Conservation (phyloP, 92 coral and sea anemone genomes). For the Siderastrea siderea region DNA sequence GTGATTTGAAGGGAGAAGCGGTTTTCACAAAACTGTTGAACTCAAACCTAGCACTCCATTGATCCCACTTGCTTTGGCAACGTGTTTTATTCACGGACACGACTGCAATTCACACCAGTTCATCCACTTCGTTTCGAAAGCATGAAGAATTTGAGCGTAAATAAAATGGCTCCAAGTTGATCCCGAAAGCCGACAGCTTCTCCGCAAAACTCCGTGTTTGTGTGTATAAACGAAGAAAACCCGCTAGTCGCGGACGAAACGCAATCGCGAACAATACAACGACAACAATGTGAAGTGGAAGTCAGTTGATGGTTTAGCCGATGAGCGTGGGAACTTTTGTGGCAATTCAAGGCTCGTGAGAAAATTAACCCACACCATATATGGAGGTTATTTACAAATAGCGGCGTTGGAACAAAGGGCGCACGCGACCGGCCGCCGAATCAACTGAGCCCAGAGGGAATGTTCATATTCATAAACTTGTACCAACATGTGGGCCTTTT, state of each 20-base stretch:
- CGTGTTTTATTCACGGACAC: conserved; percentile 17
- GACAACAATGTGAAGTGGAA: conserved; percentile 76
- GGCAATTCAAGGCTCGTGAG: conserved; percentile 98
- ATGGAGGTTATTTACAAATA: conserved; percentile 90
- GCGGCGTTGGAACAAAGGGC: conserved; percentile 74
- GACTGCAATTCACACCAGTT: conserved; percentile 4
- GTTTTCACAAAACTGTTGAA: conserved; percentile 12
- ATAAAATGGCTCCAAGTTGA: conserved; percentile 12
- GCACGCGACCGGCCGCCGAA: conserved; percentile 94
- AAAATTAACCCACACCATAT: conserved; percentile 97
- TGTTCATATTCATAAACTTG: conserved; percentile 70
- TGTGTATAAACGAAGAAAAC: conserved; percentile 43
- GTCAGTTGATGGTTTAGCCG: conserved; percentile 64
- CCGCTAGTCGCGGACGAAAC: conserved; percentile 61
- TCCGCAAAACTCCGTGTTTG: conserved; percentile 6
- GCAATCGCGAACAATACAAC: conserved; percentile 72
- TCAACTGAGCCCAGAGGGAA: conserved; percentile 64
- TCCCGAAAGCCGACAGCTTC: not conserved
- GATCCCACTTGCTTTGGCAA: conserved; percentile 14
- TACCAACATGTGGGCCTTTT: conserved; percentile 89
- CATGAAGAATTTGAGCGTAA: conserved; percentile 1
- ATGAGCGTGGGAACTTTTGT: conserved; percentile 99
- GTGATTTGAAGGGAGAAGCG: not conserved
- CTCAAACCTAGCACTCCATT: conserved; percentile 37
- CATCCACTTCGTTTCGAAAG: not conserved